Evolutionary conservation across 2,113 vertebrate species (phyloP), one percentile per base, ranked within the genome.

Genomic region (Saguinus imperator): DNA sequence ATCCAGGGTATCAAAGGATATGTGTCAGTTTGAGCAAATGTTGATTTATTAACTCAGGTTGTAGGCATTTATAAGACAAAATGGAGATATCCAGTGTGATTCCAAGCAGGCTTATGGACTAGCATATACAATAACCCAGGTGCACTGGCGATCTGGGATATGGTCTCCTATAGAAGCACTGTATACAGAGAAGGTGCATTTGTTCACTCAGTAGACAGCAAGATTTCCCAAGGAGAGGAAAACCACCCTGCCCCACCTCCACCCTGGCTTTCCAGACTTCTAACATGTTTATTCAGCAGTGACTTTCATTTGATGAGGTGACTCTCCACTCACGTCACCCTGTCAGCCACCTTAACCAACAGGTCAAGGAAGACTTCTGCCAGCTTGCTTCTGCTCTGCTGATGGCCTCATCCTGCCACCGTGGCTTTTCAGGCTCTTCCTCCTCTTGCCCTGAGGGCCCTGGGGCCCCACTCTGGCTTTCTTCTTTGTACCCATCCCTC

Each of bases 401-500:
- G 6, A 4, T 12, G 0, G 81, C 64, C 37, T 40, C 7, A 0
- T n/a, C 77, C 29, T 2, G 20, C 25, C 58, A 3, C 50, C 4
- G 9, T 18, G 83, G 45, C 1, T 0, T 1, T 0, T 18, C 7
- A 3, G 43, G 48, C 0, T 18, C 90, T 35, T 79, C 29, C n/a
- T 76, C 57, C 91, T 89, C 76, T 93, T 61, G 29, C 79, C 93
- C 72, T 57, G 90, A 23, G 73, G 35, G 25, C 35, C 80, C 0
- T 58, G 55, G 40, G 88, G 90, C 91, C 58, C 50, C 5, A 0
- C n/a, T 87, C 64, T 18, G 86, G 84, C 76, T 94, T 96, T 98
- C 82, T 94, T 73, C 40, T 64, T 94, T 17, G 72, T 58, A 86
- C 66, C 61, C 64, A 80, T 55, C 18, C 77, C 37, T 50, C 0